These are phyloP conservation scores for Drosophila meridionalis DNA, from an alignment of 2,888 invertebrate species.

Conservation along the genomic window DNA sequence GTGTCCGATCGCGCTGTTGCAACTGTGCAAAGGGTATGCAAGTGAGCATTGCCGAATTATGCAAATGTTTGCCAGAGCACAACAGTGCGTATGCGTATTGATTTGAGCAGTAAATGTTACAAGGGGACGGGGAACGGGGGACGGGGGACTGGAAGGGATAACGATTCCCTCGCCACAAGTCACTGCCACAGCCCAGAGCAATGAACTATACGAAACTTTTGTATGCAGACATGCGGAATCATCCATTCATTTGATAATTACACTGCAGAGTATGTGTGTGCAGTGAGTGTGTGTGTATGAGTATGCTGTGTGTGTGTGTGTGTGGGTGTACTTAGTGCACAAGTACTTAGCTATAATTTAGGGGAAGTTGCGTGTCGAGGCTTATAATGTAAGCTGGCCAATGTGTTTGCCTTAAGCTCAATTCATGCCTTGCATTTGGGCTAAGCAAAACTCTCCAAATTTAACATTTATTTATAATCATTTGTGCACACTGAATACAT, in stretches of 20 bases:
- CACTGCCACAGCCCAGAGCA: constrained; percentile 20
- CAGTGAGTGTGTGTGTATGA: background rate
- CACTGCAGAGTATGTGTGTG: background rate
- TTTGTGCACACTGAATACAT: constrained; percentile 1
- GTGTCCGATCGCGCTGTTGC: constrained; percentile 29
- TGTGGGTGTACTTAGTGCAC: background rate
- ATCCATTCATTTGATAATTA: constrained; percentile 35
- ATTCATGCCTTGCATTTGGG: background rate
- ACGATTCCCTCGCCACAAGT: background rate
- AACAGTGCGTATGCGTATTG: constrained; percentile 72
- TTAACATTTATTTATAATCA: constrained; percentile 3
- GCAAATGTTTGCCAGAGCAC: constrained; percentile 62
- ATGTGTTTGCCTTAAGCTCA: constrained; percentile 25
- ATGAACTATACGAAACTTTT: constrained; percentile 38
- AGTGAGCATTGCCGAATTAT: constrained; percentile 74
- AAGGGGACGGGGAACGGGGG: background rate
- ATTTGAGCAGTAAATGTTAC: constrained; percentile 35
- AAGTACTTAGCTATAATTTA: constrained; percentile 29
- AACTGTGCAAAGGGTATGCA: constrained; percentile 49
- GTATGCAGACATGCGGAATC: constrained; percentile 28
- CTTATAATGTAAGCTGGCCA: constrained; percentile 20
- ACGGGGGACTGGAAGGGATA: background rate
- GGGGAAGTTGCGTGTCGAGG: constrained; percentile 4
- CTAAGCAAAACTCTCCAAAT: background rate
- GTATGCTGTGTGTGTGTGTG: background rate